Evolutionary conservation across 2,888 invertebrate species (phyloP).

Genomic region (Pammene fasciana): DNA sequence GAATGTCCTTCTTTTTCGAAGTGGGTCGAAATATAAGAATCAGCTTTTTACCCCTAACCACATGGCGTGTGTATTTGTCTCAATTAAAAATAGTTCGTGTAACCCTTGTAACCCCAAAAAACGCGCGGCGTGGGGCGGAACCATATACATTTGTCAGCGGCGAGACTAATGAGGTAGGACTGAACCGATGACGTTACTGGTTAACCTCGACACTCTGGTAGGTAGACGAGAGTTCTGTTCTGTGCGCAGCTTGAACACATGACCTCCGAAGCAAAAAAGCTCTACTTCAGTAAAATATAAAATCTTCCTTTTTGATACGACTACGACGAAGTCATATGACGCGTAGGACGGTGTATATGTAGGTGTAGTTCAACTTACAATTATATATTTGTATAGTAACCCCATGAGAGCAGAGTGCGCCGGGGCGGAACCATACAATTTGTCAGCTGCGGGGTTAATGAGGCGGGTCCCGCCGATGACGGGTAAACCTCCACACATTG

Average conservation of each 20-base stretch:
- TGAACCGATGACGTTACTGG: neutral
- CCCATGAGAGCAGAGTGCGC: neutral
- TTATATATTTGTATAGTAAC: neutral
- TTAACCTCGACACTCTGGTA: too few species aligned
- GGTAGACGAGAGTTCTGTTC: too few species aligned
- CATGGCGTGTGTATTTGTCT: neutral
- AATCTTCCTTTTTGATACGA: too few species aligned
- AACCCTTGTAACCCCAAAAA: conserved; percentile 9
- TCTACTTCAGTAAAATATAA: too few species aligned
- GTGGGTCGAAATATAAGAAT: neutral
- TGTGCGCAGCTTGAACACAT: too few species aligned
- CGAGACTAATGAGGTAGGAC: conserved; percentile 13
- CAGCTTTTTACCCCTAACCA: neutral
- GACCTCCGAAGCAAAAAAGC: too few species aligned
- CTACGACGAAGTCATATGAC: too few species aligned
- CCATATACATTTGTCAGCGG: conserved; percentile 7
- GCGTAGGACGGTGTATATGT: too few species aligned
- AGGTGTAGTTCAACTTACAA: too few species aligned
- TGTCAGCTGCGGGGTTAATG: conserved; percentile 18
- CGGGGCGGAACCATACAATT: conserved; percentile 6
- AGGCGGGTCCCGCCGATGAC: conserved; percentile 10
- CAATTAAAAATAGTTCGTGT: conserved; percentile 1
- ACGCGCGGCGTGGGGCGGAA: conserved; percentile 1
- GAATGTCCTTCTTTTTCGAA: too few species aligned
- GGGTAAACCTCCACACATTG: neutral